phyloP scores from a whole-genome alignment of 2,113 vertebrate genomes.

The Manacus vitellinus region DNA sequence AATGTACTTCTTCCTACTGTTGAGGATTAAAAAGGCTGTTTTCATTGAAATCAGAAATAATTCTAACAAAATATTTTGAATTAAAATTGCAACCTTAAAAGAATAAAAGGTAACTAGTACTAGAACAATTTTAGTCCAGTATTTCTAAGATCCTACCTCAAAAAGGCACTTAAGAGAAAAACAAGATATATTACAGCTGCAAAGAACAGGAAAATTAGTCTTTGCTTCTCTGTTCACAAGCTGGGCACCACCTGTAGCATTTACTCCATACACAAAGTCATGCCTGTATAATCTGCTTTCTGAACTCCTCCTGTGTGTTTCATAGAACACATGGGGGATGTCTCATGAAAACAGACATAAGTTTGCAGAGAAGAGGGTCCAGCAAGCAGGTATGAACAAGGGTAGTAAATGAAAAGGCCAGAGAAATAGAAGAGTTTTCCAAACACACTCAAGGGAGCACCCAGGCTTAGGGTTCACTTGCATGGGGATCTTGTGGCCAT shows the following conservation, averaged over 20 bases:
- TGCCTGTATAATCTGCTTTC: not conserved
- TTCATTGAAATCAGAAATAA: not conserved
- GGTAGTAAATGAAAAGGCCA: not conserved
- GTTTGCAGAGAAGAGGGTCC: not conserved
- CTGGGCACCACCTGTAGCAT: not conserved
- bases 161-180: not conserved
- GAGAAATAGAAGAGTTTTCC: not conserved
- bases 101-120: not conserved
- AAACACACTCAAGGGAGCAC: not conserved
- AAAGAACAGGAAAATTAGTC: not conserved
- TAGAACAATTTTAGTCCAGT: not conserved
- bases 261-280: not conserved
- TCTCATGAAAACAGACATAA: not conserved
- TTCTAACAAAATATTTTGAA: not conserved
- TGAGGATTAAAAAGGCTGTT: not conserved
- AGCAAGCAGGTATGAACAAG: not conserved
- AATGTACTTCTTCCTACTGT: not conserved
- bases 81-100: not conserved
- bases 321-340: not conserved
- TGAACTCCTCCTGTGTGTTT: not conserved
- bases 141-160: not conserved
- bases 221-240: not conserved
- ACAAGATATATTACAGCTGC: not conserved
- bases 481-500: not conserved
- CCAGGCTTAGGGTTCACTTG: not conserved